These are phyloP conservation scores for Perizoma affinitatum DNA, from an alignment of 2,888 invertebrate species.

Conservation along the genomic window DNA sequence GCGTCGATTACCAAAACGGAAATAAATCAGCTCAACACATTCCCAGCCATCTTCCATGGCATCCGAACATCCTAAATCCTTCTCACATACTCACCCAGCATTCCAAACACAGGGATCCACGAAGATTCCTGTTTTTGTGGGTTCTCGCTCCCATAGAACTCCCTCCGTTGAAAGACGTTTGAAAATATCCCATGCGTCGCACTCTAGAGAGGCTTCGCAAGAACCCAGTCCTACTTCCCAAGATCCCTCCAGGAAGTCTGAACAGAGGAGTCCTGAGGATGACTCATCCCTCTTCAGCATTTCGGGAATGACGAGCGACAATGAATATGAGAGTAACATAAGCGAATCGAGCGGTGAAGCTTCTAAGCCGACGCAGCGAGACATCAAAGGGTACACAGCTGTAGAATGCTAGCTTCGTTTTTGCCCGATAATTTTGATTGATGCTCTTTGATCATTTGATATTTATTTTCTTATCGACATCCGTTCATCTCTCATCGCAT, in stretches of 20 bases:
- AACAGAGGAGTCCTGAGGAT: slow-evolving; percentile 82
- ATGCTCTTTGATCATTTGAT: slow-evolving; percentile 66
- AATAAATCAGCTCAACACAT: slow-evolving; percentile 77
- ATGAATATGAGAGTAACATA: slow-evolving; percentile 82
- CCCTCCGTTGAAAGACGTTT: slow-evolving; percentile 74
- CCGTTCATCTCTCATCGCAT: slow-evolving; percentile 44
- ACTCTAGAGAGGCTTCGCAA: slow-evolving; percentile 72
- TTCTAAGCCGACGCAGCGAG: slow-evolving; percentile 76
- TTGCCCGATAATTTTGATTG: slow-evolving; percentile 71
- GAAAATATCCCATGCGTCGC: slow-evolving; percentile 63
- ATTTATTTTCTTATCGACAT: slow-evolving; percentile 45
- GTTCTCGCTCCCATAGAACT: slow-evolving; percentile 84
- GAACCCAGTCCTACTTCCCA: slow-evolving; percentile 79
- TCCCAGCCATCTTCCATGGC: slow-evolving; percentile 82
- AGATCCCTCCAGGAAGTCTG: slow-evolving; percentile 75
- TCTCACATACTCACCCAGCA: slow-evolving; percentile 81
- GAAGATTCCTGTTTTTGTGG: slow-evolving; percentile 89
- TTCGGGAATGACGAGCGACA: slow-evolving; percentile 84
- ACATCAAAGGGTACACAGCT: slow-evolving; percentile 80
- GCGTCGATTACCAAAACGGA: slow-evolving; percentile 71
- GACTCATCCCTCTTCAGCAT: slow-evolving; percentile 83
- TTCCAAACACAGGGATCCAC: slow-evolving; percentile 87
- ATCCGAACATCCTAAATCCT: slow-evolving; percentile 76
- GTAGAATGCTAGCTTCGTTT: slow-evolving; percentile 77
- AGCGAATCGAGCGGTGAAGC: slow-evolving; percentile 80